phyloP scores from a whole-genome alignment of 2,797 vertebrate species.

The Ispidina lecontei region DNA sequence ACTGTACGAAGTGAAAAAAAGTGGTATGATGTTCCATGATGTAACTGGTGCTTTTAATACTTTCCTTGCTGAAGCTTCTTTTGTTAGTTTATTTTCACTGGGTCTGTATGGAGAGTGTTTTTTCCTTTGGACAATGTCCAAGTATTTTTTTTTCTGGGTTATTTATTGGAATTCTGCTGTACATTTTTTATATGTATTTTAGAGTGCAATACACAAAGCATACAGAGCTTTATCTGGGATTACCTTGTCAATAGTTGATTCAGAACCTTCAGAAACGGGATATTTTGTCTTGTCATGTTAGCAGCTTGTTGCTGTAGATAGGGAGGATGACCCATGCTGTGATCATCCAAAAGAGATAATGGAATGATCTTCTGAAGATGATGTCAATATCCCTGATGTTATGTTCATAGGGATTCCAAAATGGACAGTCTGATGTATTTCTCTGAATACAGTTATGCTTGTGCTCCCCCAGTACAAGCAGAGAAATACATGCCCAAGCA shows the following conservation, averaged over 20 bases:
- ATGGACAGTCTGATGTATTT: slow-evolving; percentile 30
- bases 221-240: slow-evolving; percentile 7
- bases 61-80: neutral
- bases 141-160: neutral
- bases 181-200: neutral
- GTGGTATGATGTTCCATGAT: neutral
- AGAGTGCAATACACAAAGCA: neutral
- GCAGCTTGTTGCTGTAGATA: neutral
- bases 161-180: neutral
- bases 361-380: slow-evolving; percentile 20
- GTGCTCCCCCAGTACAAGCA: neutral
- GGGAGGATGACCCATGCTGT: neutral
- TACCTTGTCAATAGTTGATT: neutral
- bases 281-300: neutral
- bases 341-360: neutral
- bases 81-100: neutral
- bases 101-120: neutral
- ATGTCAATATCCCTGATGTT: slow-evolving; percentile 10
- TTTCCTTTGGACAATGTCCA: neutral
- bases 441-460: neutral
- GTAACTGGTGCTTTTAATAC: neutral
- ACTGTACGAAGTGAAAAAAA: neutral
- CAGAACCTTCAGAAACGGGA: neutral
- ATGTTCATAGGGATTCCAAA: slow-evolving; percentile 47
- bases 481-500: neutral